Base-by-base conservation (phyloP, 2,888 invertebrate species). In the Chaetoderma sp. region DNA sequence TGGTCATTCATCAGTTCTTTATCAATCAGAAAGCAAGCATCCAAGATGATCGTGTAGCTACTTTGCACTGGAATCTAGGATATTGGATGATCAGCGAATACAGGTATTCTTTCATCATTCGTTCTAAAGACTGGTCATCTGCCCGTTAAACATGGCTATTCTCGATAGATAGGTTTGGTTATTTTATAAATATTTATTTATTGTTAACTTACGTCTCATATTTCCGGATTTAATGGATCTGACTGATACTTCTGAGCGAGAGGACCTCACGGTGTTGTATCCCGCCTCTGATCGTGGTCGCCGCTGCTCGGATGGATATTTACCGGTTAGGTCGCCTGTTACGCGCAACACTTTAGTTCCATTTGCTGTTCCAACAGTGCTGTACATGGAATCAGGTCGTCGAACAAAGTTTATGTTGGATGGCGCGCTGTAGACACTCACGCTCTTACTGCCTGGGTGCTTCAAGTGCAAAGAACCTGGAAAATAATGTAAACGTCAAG, bases 311-410 rank as follows among this genome's bases (percentile, higher is more conserved):
- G 75, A 73, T 16, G 78, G 78, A 36, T 72, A 73, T 57, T 78
- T 79, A 18, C 81, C 80, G 5, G 78, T 80, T 21, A 80, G 67
- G 49, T 81, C 81, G n/a, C 75, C 76, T 2, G 80, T 81, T 50
- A 79, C 75, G 28, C 72, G 72, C 49, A 81, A 70, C 6, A 79
- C 77, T 47, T 75, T 76, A 21, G 77, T 79, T 21, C 74, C 73
- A n/a, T n/a, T n/a, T n/a, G n/a, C n/a, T 13, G 71, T 70, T 4
- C 75, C 72, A 25, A 71, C 64, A n/a, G n/a, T n/a, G n/a, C n/a
- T n/a, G 23, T 47, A 18, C 13, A 72, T 71, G 3, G 72, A 75
- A 4, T 72, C 73, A 23, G 70, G 63, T 30, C 67, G 45, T 23
- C 65, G 60, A 63, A 78, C 78, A 6, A 74, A 65, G 60, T 76